Percentiles rank a stretch among this genome's conserved stretches.
Conservation (phyloP, 2,797 vertebrate species). For the Melanotaenia maccullochi region DNA sequence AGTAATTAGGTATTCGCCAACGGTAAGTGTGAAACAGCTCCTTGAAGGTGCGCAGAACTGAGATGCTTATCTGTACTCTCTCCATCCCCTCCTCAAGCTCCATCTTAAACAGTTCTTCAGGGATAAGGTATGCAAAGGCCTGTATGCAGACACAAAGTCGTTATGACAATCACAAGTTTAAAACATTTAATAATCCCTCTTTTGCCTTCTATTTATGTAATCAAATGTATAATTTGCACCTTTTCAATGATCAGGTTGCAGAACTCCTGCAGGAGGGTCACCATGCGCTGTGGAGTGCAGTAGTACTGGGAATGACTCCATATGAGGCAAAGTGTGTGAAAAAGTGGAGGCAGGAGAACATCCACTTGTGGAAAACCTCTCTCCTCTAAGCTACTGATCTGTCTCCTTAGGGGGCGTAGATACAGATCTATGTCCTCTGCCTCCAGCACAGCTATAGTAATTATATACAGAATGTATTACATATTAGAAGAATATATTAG, state of each 20-base stretch:
- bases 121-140: constrained; percentile 84
- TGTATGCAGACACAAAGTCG: constrained; percentile 43
- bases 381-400: constrained; percentile 81
- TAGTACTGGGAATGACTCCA: constrained; percentile 89
- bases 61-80: constrained; percentile 76
- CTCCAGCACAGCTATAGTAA: constrained; percentile 78
- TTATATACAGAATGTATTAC: constrained; percentile 13
- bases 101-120: constrained; percentile 87
- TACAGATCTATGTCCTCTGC: constrained; percentile 81
- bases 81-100: constrained; percentile 83
- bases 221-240: constrained; percentile 62
- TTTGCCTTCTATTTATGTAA: not conserved
- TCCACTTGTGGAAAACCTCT: constrained; percentile 82
- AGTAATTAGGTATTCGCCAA: constrained; percentile 59
- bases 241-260: constrained; percentile 91
- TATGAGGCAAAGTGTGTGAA: constrained; percentile 90
- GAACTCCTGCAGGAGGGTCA: constrained; percentile 88
- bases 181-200: not conserved
- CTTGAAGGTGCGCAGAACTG: constrained; percentile 79
- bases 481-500: not conserved
- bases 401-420: constrained; percentile 79
- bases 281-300: constrained; percentile 83
- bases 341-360: constrained; percentile 84
- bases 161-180: not conserved
- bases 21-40: constrained; percentile 74